Percentiles rank a stretch among this genome's conserved stretches.
Evolutionary conservation across 2,797 vertebrate species (phyloP).

Genomic region (Australoheros facetus): DNA sequence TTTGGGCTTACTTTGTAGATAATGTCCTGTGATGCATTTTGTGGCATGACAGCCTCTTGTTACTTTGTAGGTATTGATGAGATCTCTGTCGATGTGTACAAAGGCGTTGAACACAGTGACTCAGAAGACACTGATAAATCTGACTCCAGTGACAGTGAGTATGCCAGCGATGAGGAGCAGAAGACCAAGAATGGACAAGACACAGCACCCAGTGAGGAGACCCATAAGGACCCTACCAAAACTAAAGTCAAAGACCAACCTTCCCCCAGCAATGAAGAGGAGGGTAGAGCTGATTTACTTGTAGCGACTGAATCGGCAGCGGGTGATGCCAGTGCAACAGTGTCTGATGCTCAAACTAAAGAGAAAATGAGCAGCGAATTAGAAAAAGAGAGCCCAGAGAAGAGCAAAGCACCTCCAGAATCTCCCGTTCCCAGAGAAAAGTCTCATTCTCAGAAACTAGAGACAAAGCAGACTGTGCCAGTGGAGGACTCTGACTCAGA

Average conservation of each 20-base stretch:
- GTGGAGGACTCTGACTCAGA: slow-evolving; percentile 94
- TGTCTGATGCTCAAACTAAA: slow-evolving; percentile 70
- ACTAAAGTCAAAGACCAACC: slow-evolving; percentile 82
- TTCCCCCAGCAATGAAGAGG: slow-evolving; percentile 80
- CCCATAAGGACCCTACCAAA: slow-evolving; percentile 81
- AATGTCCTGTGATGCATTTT: neutral
- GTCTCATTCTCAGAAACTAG: slow-evolving; percentile 83
- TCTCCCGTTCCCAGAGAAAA: slow-evolving; percentile 82
- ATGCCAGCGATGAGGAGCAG: slow-evolving; percentile 90
- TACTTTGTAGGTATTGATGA: slow-evolving; percentile 91
- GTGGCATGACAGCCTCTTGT: neutral
- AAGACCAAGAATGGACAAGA: slow-evolving; percentile 86
- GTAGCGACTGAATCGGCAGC: slow-evolving; percentile 52
- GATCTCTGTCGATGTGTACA: slow-evolving; percentile 94
- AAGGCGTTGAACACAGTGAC: slow-evolving; percentile 93
- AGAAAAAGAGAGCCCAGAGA: slow-evolving; percentile 86
- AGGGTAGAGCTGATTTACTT: slow-evolving; percentile 76
- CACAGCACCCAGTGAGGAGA: slow-evolving; percentile 73
- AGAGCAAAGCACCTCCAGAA: slow-evolving; percentile 78
- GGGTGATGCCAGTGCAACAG: slow-evolving; percentile 43
- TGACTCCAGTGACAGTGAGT: slow-evolving; percentile 93
- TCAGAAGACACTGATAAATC: slow-evolving; percentile 98
- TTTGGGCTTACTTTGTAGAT: neutral
- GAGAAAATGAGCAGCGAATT: slow-evolving; percentile 80
- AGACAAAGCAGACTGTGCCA: slow-evolving; percentile 82